These are phyloP conservation scores for Halictus quadricinctus DNA, from an alignment of 2,888 invertebrate genomes.

Conservation along the genomic window DNA sequence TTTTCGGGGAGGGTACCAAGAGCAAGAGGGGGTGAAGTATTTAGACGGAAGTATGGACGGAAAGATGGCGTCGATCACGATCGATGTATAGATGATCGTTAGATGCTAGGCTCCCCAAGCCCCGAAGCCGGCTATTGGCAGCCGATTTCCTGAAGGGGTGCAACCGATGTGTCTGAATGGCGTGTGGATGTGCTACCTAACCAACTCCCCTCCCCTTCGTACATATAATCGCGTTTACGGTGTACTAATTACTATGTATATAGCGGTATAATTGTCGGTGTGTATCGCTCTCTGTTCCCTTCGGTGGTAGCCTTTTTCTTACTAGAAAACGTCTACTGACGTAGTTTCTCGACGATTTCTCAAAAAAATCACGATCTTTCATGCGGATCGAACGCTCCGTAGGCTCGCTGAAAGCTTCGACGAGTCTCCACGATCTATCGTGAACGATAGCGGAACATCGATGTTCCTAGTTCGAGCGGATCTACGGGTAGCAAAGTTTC, in stretches of 20 bases:
- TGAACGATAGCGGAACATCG: not conserved
- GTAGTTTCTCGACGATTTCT: conserved; percentile 15
- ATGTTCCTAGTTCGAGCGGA: not conserved
- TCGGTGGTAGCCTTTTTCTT: conserved; percentile 12
- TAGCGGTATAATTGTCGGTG: conserved; percentile 8
- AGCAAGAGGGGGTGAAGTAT: not conserved
- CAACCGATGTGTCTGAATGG: conserved; percentile 73
- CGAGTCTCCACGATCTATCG: not conserved
- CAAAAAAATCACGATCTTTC: conserved; percentile 20
- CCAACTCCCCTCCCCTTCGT: conserved; percentile 59
- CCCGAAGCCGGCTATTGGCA: conserved; percentile 52
- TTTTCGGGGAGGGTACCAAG: not conserved
- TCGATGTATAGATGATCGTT: conserved; percentile 69
- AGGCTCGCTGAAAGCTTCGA: not conserved
- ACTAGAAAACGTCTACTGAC: too few species aligned
- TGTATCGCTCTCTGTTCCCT: conserved; percentile 33
- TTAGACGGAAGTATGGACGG: conserved; percentile 26
- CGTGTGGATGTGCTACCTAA: conserved; percentile 71
- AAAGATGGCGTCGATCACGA: conserved; percentile 46
- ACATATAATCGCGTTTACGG: conserved; percentile 61
- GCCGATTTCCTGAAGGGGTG: conserved; percentile 62
- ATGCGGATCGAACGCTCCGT: not conserved
- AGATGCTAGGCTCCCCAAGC: conserved; percentile 66
- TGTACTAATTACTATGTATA: conserved; percentile 36
- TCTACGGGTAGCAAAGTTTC: not conserved